Evolutionary conservation across 1,140 invertebrate species (phyloP).

Genomic region (Danaus plexippus): DNA sequence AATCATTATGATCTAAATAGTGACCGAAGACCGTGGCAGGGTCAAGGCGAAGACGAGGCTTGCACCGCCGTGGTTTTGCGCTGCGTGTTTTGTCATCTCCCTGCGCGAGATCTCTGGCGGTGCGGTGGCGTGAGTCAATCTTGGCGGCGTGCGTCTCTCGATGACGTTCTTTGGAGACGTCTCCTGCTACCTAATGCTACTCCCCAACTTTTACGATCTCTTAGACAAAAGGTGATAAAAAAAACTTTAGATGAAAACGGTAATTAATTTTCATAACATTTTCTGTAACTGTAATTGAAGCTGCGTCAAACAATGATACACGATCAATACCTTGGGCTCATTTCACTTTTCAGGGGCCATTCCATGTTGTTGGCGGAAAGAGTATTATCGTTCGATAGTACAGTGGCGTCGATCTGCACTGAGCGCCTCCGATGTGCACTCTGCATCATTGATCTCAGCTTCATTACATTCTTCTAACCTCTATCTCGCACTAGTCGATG

Average conservation of each 20-base stretch:
- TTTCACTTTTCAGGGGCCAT: neutral
- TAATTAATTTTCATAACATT: neutral
- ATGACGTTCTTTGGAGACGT: constrained; percentile 22
- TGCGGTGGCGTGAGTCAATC: constrained; percentile 22
- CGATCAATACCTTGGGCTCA: neutral
- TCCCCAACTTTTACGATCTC: constrained; percentile 16
- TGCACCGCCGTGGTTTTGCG: constrained; percentile 16
- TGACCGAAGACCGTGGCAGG: constrained; percentile 8
- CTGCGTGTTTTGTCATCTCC: constrained; percentile 16
- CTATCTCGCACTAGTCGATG: constrained; percentile 20
- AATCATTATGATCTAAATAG: too few relatives aligned
- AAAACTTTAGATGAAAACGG: neutral
- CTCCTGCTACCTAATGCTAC: constrained; percentile 16
- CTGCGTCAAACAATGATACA: neutral
- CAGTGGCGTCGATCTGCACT: constrained; percentile 15
- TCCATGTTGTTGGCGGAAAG: constrained; percentile 23
- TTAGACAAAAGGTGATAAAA: constrained; percentile 5
- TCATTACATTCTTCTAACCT: constrained; percentile 9
- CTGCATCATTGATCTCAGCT: constrained; percentile 21
- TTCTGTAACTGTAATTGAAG: neutral
- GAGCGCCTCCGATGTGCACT: constrained; percentile 9
- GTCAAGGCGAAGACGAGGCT: constrained; percentile 12
- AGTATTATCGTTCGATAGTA: constrained; percentile 9
- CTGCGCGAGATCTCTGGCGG: constrained; percentile 18
- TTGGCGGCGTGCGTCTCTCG: constrained; percentile 23